Percentiles rank a stretch among this genome's conserved stretches.
phyloP scores from a whole-genome alignment of 2,797 vertebrate genomes.

The Hydrocynus forskahlii region DNA sequence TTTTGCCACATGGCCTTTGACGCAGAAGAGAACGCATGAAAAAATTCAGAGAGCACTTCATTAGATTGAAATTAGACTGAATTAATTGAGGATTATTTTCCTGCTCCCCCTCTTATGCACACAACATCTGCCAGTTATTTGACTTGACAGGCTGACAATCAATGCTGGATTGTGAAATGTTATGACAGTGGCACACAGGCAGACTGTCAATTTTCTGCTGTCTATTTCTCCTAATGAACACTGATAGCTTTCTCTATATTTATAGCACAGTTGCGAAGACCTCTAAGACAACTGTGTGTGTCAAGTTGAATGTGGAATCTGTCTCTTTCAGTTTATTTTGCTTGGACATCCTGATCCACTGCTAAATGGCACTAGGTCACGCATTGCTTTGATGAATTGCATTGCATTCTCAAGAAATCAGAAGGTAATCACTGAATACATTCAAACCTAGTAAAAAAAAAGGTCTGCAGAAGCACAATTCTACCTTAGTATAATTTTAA shows the following conservation, averaged over 20 bases:
- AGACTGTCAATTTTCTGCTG: conserved; percentile 34
- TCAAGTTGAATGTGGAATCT: conserved; percentile 12
- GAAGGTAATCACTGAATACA: neutral
- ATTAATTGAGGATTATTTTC: conserved; percentile 42
- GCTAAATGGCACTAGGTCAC: neutral
- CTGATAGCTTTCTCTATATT: conserved; percentile 38
- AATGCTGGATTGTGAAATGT: conserved; percentile 36
- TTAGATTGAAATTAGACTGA: conserved; percentile 35
- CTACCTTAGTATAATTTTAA: neutral
- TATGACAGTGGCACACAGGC: conserved; percentile 24
- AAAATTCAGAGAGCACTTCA: conserved; percentile 33
- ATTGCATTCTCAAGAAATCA: neutral
- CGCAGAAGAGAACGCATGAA: conserved; percentile 2
- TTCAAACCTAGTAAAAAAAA: neutral
- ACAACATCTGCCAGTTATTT: conserved; percentile 16
- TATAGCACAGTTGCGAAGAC: neutral
- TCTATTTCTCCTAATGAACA: neutral
- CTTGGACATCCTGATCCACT: neutral
- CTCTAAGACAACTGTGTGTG: neutral
- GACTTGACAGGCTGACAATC: conserved; percentile 23
- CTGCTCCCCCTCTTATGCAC: conserved; percentile 27
- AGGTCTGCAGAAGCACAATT: neutral
- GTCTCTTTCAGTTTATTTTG: neutral
- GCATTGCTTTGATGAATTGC: neutral
- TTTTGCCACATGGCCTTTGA: conserved; percentile 17